phyloP scores from a whole-genome alignment of 1,140 invertebrate genomes.

The Calephelis nemesis region DNA sequence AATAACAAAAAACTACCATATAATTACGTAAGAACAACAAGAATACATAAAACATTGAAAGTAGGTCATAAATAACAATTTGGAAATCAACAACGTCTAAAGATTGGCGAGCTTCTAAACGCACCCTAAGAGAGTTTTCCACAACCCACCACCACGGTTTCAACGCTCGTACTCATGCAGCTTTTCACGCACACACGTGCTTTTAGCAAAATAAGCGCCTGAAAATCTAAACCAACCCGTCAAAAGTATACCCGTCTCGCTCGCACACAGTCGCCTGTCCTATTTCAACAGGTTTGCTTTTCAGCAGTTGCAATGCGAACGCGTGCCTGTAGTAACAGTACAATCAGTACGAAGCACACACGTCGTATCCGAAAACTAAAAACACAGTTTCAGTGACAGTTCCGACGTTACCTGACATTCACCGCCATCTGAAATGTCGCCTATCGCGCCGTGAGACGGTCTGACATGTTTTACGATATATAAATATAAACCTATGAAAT shows the following conservation, averaged over 20 bases:
- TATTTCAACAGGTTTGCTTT: slow-evolving; percentile 78
- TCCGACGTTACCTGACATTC: slow-evolving; percentile 67
- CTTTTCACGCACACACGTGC: slow-evolving; percentile 69
- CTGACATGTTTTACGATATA: slow-evolving; percentile 47
- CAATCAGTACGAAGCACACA: slow-evolving; percentile 71
- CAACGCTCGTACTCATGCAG: slow-evolving; percentile 61
- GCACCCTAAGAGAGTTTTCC: slow-evolving; percentile 75
- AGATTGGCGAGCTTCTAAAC: slow-evolving; percentile 59
- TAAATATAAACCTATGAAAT: slow-evolving; percentile 59
- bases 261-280: slow-evolving; percentile 60
- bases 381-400: slow-evolving; percentile 74
- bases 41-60: slow-evolving; percentile 12
- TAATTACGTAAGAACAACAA: background rate
- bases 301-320: slow-evolving; percentile 68
- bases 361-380: slow-evolving; percentile 69
- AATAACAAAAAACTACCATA: too few relatives aligned
- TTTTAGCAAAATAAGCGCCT: slow-evolving; percentile 69
- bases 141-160: slow-evolving; percentile 73
- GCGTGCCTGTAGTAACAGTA: slow-evolving; percentile 73
- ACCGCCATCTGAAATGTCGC: slow-evolving; percentile 47
- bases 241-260: slow-evolving; percentile 42
- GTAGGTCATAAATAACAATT: slow-evolving; percentile 21
- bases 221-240: slow-evolving; percentile 47
- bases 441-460: slow-evolving; percentile 47
- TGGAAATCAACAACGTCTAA: slow-evolving; percentile 26